Evolutionary conservation across 2,888 invertebrate species (phyloP), one percentile per base, ranked within the genome.

Genomic region (Calliphora vomitoria): DNA sequence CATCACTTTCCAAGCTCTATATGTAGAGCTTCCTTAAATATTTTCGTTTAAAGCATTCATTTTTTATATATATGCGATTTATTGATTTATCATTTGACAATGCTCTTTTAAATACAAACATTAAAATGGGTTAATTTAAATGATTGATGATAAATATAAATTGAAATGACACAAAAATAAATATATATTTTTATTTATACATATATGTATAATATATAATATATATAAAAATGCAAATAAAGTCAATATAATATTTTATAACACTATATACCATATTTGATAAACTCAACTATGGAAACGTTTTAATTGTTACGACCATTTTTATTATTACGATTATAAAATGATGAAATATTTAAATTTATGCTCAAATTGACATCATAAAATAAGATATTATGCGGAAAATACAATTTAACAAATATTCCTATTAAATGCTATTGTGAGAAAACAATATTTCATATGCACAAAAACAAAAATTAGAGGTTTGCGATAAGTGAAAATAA

Each of bases 131-230:
- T 44, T 66, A 66, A 66, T 66, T 66, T 41, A 66, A 66, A 66
- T 66, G 66, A 66, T 66, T 66, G 66, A 66, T 66, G 66, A 13
- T 66, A 66, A 66, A 44, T 41, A 66, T 41, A 18, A 41, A 66
- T 18, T 66, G 10, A 66, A 66, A 66, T 66, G 66, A 41, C 66
- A 66, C 41, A 66, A 10, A 18, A 41, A 66, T 10, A 66, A 10
- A 18, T 5, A 64, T 0, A 38, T 20, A 55, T 13, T 13, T 20
- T 13, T n/a, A n/a, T 18, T 5, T 8, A n/a, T 2, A 64, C 0
- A 18, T n/a, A 50, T 13, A 50, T n/a, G 15, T n/a, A 50, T 5
- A 35, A 4, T 50, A 5, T 50, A 50, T 50, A 50, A n/a, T 25
- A 25, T 25, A 25, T 2, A 25, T 25, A 25, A 25, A 25, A 25